phyloP scores from a whole-genome alignment of 2,113 vertebrate species.

The Laterallus jamaicensis region DNA sequence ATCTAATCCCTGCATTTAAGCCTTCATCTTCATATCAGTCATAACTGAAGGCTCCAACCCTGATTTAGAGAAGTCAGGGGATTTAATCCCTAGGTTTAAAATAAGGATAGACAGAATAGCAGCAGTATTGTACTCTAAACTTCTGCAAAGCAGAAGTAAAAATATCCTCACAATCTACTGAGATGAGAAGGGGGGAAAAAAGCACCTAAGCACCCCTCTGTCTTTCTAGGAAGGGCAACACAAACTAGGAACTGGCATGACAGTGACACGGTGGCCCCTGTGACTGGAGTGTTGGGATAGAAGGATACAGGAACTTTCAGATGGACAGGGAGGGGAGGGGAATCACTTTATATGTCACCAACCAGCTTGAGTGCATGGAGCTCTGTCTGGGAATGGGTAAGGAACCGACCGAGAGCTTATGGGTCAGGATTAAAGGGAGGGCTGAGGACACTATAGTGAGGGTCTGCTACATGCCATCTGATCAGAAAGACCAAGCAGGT shows the following conservation, averaged over 20 bases:
- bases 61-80: constrained; percentile 23
- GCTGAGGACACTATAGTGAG: no score
- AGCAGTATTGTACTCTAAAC: background rate
- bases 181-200: background rate
- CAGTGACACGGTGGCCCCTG: no score
- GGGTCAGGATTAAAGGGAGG: no score
- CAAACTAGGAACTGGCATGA: background rate
- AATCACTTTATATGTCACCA: no score
- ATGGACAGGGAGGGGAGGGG: no score
- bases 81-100: background rate
- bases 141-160: background rate
- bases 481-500: no score
- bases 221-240: background rate
- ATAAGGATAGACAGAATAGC: background rate
- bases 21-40: constrained; percentile 19
- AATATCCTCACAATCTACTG: background rate
- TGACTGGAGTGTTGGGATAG: no score
- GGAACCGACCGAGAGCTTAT: no score
- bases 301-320: no score
- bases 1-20: constrained; percentile 27
- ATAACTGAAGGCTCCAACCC: constrained; percentile 22
- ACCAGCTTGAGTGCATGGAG: no score
- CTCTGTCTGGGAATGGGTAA: no score
- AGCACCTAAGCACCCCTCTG: background rate
- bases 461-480: no score